Evolutionary conservation across 2,113 vertebrate species (phyloP), one percentile per base, ranked within the genome.

Genomic region (Genyomyrus donnyi): DNA sequence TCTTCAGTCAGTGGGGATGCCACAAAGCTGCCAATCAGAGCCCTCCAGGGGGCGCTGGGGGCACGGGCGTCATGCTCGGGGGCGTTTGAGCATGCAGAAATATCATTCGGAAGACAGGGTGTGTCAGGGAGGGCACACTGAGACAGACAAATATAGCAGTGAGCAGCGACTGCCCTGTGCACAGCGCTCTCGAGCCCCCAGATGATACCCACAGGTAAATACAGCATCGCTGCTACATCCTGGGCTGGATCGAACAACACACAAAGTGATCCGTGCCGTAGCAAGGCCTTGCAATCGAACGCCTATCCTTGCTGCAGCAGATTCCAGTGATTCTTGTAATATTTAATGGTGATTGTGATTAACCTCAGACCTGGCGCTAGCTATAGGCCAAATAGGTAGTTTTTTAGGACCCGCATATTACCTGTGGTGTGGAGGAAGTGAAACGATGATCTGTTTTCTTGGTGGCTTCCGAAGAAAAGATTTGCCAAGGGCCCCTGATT

Each of bases 31-130:
- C 77, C 90, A 88, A 58, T 90, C 90, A 88, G 11, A 24, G 8
- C 9, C 39, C 21, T 49, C 86, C 39, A 17, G 45, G 46, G 86
- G 85, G 90, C 31, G 70, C 77, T 48, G 66, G 39, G 87, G 52
- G 90, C 56, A 58, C 42, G 35, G 50, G 87, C 58, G 49, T 62
- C 70, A 80, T 46, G 87, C 80, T 83, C 45, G 45, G 88, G 83
- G 88, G 87, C 66, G 80, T 89, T 84, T 90, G 90, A 91, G 90
- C 91, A 91, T 89, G 87, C 90, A 90, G 88, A 85, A 90, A 87
- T 92, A 91, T 91, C 58, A 91, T 90, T 87, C 84, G 85, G 48
- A 84, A 90, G 88, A 62, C 49, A 27, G 90, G 66, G 83, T 50
- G 21, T 19, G 52, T 13, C 50, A 11, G 24, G 50, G 42, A 27